Percentiles rank a stretch among this genome's conserved stretches.
These are phyloP conservation scores for Batillaria attramentaria DNA, from an alignment of 1,140 invertebrate species.

Conservation along the genomic window DNA sequence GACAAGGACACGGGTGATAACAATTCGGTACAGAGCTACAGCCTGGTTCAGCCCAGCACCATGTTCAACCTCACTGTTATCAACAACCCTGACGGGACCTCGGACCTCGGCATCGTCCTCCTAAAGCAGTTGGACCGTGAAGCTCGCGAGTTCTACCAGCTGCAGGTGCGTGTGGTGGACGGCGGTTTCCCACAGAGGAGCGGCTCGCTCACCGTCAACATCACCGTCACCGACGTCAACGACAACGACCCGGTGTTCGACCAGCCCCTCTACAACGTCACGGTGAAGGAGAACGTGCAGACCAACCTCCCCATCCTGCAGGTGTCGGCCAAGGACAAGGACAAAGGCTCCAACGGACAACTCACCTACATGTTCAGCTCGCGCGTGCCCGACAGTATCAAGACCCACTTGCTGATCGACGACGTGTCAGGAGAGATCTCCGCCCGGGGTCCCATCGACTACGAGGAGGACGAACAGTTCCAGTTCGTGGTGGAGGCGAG, in stretches of 20 bases:
- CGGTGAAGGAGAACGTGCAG: conserved; percentile 78
- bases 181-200: conserved; percentile 55
- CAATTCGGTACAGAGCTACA: conserved; percentile 52
- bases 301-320: conserved; percentile 48
- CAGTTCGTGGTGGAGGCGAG: conserved; percentile 55
- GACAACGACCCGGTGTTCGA: conserved; percentile 63
- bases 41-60: conserved; percentile 38
- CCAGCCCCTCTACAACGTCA: conserved; percentile 71
- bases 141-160: conserved; percentile 50
- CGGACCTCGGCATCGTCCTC: conserved; percentile 54
- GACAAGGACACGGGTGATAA: conserved; percentile 58
- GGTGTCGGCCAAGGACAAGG: conserved; percentile 59
- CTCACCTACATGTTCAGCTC: conserved; percentile 80
- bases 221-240: conserved; percentile 76
- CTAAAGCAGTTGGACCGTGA: conserved; percentile 56
- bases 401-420: conserved; percentile 86
- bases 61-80: conserved; percentile 49
- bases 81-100: conserved; percentile 51
- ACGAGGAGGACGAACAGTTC: conserved; percentile 76
- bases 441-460: conserved; percentile 78
- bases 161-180: conserved; percentile 57
- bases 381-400: conserved; percentile 83
- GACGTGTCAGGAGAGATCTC: conserved; percentile 55
- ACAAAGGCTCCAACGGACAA: conserved; percentile 63
- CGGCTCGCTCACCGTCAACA: conserved; percentile 56